Base-by-base conservation (phyloP, 30 jellyfish, hydroid and myxozoan species). In the Aurelia aurita region DNA sequence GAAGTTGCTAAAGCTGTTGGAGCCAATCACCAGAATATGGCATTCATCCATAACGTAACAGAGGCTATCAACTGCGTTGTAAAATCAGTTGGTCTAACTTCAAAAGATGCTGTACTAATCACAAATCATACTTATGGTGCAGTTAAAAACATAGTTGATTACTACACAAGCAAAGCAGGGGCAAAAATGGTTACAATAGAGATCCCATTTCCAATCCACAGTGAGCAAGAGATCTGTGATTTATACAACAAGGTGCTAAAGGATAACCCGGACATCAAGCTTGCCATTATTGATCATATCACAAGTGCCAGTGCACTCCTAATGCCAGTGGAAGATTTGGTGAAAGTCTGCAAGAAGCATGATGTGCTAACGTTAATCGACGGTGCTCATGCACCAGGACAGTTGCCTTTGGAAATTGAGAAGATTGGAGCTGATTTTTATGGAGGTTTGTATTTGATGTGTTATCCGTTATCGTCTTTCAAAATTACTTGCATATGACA, bases 301-400 rank as follows among this genome's bases (percentile, higher is more conserved):
- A 84, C 99, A 6, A 89, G 99, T 68, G 75, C 89, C 59, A 74
- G 96, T 60, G 97, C 97, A 14, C 65, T 90, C 54, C 86, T 89
- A 0, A 62, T 95, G 88, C 99, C 99, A 12, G 84, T 95, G 22
- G 78, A 89, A 28, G 78, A 85, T 12, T 69, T 95, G 53, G 95
- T 74, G 21, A 70, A 58, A 39, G 46, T 95, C 16, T 95, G 99
- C 83, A 90, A 82, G 44, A 83, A 89, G 62, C 85, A 70, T 72
- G 90, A 77, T 46, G 94, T 80, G 59, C 67, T 95, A 18, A 80
- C 97, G 6, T 62, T 95, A 39, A 81, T 89, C 31, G 99, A 95
- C 85, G 99, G 98, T n/a, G 99, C 99, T 13, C 99, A 95, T 89
- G 97, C 97, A 1, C 99, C 99, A 20, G 99, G 99, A n/a, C 99